A percentile compares a stretch with the other conserved stretches of the same genome.
Evolutionary conservation across 1,140 invertebrate genomes (phyloP).

Genomic region (Chlorops oryzae): DNA sequence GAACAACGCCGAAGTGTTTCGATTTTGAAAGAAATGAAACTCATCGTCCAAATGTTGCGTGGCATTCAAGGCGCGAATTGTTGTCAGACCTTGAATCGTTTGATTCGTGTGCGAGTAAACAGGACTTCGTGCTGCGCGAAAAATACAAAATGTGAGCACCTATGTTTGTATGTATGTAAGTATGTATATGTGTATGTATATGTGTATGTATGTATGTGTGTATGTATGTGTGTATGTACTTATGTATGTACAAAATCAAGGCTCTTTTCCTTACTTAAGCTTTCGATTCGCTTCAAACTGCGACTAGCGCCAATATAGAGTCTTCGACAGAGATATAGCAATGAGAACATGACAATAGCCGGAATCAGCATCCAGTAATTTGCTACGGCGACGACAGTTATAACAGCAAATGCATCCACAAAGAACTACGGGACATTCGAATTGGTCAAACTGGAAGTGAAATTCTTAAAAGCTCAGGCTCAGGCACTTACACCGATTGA

Average conservation of each 20-base stretch:
- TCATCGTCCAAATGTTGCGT: slow-evolving; percentile 64
- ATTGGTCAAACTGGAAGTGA: neutral
- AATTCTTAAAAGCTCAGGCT: neutral
- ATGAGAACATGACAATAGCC: slow-evolving; percentile 57
- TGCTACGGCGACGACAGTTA: slow-evolving; percentile 65
- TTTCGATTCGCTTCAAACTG: slow-evolving; percentile 76
- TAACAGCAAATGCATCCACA: slow-evolving; percentile 61
- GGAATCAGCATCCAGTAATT: slow-evolving; percentile 74
- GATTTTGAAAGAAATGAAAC: slow-evolving; percentile 67
- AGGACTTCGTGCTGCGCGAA: slow-evolving; percentile 71
- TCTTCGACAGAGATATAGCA: slow-evolving; percentile 62
- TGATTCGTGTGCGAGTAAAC: slow-evolving; percentile 79
- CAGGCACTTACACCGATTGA: slow-evolving; percentile 56
- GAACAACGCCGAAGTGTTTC: slow-evolving; percentile 64
- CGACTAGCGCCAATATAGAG: slow-evolving; percentile 74
- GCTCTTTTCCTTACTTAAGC: slow-evolving; percentile 57
- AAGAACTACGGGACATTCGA: slow-evolving; percentile 46
- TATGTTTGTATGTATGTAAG: neutral
- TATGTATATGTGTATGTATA: neutral
- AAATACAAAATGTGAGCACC: too few relatives aligned
- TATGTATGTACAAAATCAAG: neutral
- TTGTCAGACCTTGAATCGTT: slow-evolving; percentile 70
- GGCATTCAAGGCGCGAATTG: slow-evolving; percentile 67
- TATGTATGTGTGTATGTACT: too few relatives aligned
- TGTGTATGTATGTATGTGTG: neutral